Evolutionary conservation across 2,888 invertebrate species (phyloP), one percentile per base, ranked within the genome.

Genomic region (Dryomyza anilis): DNA sequence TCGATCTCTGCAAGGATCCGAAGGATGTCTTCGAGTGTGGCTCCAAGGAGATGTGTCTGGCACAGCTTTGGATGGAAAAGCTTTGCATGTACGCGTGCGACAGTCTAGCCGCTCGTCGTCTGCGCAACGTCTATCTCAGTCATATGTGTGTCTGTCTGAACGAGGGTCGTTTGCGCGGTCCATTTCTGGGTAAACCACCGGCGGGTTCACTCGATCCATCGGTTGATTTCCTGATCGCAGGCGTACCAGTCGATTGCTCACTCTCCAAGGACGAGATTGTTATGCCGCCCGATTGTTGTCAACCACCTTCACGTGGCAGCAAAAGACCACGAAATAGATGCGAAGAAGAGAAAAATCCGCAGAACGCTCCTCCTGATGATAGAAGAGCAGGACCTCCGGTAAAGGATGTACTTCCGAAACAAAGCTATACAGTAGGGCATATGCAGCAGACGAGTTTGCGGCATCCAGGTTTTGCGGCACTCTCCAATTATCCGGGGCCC

Each of bases 121-220:
- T 77, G 46, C 73, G 76, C 0, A 78, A 80, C 53, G 59, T 67
- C 0, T 79, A 79, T 50, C 72, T 81, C 65, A 77, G 77, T 30
- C 71, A 76, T 43, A 65, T 81, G 19, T 73, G 71, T 3, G 70
- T 72, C 0, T 78, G 76, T 36, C 65, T 81, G 8, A 74, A 76
- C 36, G 71, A 74, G 23, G 69, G 70, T 3, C 65, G 72, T 4
- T 61, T 81, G 16, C 57, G 63, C 5, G 76, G 76, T 0, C 67
- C 79, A 6, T 81, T 81, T 30, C 16, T 62, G 3, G 39, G 66
- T 8, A 59, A 63, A 7, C 80, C 81, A 1, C 16, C 30, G 0
- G 57, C 66, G 0, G 69, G 66, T 0, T 65, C 66, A 10, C 63
- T 80, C 12, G 61, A 60, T 2, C 10, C 27, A 1, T 19, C 16